phyloP scores from a whole-genome alignment of 2,113 vertebrate species.

The Ceuthmochares aereus region DNA sequence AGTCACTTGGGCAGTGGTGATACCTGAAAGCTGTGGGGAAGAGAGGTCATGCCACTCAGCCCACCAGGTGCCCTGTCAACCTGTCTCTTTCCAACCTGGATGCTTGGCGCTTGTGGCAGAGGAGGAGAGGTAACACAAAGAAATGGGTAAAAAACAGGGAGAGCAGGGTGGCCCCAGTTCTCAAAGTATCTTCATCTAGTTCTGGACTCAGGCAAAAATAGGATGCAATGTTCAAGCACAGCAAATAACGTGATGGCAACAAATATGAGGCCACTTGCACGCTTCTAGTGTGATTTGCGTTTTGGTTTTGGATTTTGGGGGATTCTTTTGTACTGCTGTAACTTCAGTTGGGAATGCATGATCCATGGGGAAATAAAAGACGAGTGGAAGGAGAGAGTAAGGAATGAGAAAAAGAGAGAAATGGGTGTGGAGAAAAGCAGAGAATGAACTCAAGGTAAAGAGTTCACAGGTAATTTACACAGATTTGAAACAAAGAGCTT shows the following conservation, averaged over 20 bases:
- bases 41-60: background rate
- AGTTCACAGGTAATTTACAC: background rate
- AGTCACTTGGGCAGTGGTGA: background rate
- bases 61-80: background rate
- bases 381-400: background rate
- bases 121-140: background rate
- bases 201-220: background rate
- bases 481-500: background rate
- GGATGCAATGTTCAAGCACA: background rate
- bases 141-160: background rate
- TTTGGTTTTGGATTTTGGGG: background rate
- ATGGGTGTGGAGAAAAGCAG: background rate
- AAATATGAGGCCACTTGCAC: background rate
- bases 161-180: background rate
- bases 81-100: background rate
- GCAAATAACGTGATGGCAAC: background rate
- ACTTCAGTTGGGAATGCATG: background rate
- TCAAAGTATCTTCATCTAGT: background rate
- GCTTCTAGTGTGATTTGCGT: background rate
- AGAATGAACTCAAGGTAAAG: background rate
- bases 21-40: rapidly evolving
- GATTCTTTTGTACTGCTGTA: background rate
- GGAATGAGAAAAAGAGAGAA: background rate
- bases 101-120: background rate
- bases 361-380: background rate